Base-by-base conservation (phyloP, 37 sponge, comb jelly and placozoan species). In the Ianthella basta region DNA sequence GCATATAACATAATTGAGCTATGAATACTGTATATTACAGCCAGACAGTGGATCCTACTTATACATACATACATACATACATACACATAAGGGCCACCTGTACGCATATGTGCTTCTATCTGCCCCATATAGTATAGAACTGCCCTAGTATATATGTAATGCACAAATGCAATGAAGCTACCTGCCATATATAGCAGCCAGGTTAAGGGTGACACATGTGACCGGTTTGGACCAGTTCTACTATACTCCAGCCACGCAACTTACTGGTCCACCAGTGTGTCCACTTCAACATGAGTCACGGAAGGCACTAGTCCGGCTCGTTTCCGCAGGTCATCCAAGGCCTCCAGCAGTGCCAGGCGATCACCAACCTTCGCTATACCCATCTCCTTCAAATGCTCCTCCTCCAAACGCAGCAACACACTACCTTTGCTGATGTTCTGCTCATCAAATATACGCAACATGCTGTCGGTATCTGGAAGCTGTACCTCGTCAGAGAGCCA, bases 361-460 rank as follows among this genome's bases (percentile, higher is more conserved):
- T 89, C 81, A 8, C 95, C 95, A 19, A 95, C 69, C 40, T 37
- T 75, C 24, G 0, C 37, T 3, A 95, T 56, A 20, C 92, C 95
- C 79, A 95, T 89, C 68, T 95, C 93, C 44, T 85, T 84, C 77
- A 95, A 79, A 55, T 95, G 95, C 5, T 64, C 41, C 83, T 95
- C 95, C 34, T 69, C 55, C 68, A 95, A 74, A 15, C 40, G 60
- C 12, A 91, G 66, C 56, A 95, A 83, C 0, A 66, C 54, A 10
- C 56, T 23, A 0, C 95, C 95, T 65, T 74, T 88, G 21, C 24
- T 64, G 19, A 95, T 87, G 8, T 30, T 77, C 32, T 94, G 95
- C 25, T 85, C 60, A 30, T 77, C 30, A 60, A 89, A 89, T 29
- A 61, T 33, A 12, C 50, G 50, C 50, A 44, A 3, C 3, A 44